Evolutionary conservation across 92 coral and sea anemone species (phyloP), one percentile per base, ranked within the genome.

Genomic region (Blastomussa wellsi): DNA sequence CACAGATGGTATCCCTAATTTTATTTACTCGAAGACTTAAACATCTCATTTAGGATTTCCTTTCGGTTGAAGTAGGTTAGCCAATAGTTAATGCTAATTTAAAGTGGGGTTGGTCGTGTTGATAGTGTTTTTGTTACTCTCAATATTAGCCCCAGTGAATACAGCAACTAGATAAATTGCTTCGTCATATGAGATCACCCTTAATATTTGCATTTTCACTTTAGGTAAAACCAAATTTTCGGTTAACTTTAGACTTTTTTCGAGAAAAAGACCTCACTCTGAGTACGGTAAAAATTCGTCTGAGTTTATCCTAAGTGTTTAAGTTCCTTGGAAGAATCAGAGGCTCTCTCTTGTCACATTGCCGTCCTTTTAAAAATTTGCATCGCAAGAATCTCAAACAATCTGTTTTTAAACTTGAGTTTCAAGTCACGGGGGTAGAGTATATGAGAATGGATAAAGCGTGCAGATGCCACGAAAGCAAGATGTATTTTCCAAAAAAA

Each of bases 41-140:
- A 82, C 78, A 82, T 82, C 78, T 82, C 78, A 71, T 82, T 82
- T 82, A 37, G 16, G 29, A 38, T 64, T 52, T 82, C 78, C 52
- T 49, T 39, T 28, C n/a, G 78, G 35, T 17, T 24, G 37, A 33
- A 70, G 51, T 19, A 20, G 37, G 51, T 72, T 35, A 62, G 44
- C 81, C 87, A 74, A 60, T 74, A 39, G 86, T 41, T 35, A 42
- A 37, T 20, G 76, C 60, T 62, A 62, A 33, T 39, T 75, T 75
- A 75, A 83, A 59, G 74, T 74, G 33, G 42, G 57, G 60, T 29
- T n/a, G 80, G 48, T 28, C 28, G 35, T 10, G 62, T n/a, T 83
- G 31, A 74, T 74, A 26, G 53, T 39, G 74, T 19, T 60, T 74
- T 35, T 39, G 32, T 42, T 38, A 77, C 62, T 29, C 51, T 19